Evolutionary conservation across 2,888 invertebrate genomes (phyloP), one percentile per base, ranked within the genome.

Genomic region (Ernsta delagoae): DNA sequence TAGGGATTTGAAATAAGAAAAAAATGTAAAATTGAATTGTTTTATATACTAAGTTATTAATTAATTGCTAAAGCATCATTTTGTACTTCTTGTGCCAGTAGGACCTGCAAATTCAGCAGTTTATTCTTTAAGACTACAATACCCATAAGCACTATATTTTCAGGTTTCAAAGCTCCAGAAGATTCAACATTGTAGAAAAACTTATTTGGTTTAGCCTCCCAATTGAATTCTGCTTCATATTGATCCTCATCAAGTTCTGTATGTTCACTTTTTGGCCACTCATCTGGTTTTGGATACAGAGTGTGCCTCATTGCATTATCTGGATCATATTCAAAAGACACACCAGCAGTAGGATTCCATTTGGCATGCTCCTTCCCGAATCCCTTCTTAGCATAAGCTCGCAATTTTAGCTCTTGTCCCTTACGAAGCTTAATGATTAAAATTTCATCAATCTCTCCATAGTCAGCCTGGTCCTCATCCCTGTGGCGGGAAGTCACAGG

Each of bases 331-430:
- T 99, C 99, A 89, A 99, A 99, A 64, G 97, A 97, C 0, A 99
- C 99, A 56, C 99, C 99, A 62, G 98, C 98, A 0, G 99, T 99
- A 3, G 99, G 99, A 92, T 99, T 99, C 99, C 99, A 99, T 88
- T 99, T 99, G 0, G 99, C 99, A 92, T 99, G 99, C 85, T 99
- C 99, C 84, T 99, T 99, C 0, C 99, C 98, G 92, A 98, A 98
- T 7, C 96, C 96, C 93, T 99, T 99, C 80, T 99, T 98, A 0
- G 99, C 99, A 92, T 98, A 99, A 0, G 99, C 99, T 78, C 97
- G 94, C 70, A 99, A 92, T 85, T 98, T 99, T 53, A 99, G 87
- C 85, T 99, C 99, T 85, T 99, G 99, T 0, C 99, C 96, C 84
- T 96, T 96, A 61, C 96, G 94, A 70, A 96, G 85, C 81, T 96